phyloP scores from a whole-genome alignment of 2,888 invertebrate genomes.

The Cyrtodaria siliqua region DNA sequence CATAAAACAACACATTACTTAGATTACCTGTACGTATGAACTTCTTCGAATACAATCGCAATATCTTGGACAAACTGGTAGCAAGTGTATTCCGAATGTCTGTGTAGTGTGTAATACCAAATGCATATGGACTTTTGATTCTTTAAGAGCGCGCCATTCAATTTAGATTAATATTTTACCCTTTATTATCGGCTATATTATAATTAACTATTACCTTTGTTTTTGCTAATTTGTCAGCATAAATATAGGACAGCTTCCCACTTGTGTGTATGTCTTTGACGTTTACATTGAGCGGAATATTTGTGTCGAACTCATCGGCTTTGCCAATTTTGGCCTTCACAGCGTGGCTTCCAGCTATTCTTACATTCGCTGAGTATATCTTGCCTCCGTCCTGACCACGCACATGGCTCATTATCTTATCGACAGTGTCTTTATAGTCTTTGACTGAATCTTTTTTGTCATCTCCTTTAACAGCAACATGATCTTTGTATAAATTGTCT shows the following conservation, averaged over 20 bases:
- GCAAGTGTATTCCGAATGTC: too few relatives aligned
- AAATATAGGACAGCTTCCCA: constrained; percentile 21
- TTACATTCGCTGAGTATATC: constrained; percentile 21
- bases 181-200: background rate
- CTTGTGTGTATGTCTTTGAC: background rate
- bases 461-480: constrained; percentile 5
- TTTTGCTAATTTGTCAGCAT: constrained; percentile 10
- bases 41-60: too few relatives aligned
- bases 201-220: constrained; percentile 5
- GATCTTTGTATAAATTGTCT: background rate
- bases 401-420: constrained; percentile 24
- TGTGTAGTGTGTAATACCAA: too few relatives aligned
- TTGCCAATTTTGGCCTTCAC: constrained; percentile 48
- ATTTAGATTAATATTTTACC: too few relatives aligned
- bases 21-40: too few relatives aligned
- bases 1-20: too few relatives aligned
- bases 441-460: constrained; percentile 24
- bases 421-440: constrained; percentile 11
- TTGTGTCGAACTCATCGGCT: constrained; percentile 52
- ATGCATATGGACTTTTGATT: too few relatives aligned
- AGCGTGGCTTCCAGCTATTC: constrained; percentile 40
- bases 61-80: too few relatives aligned
- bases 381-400: constrained; percentile 24
- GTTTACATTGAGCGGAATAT: constrained; percentile 30
- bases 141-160: too few relatives aligned